Evolutionary conservation across 2,113 vertebrate species (phyloP).

Genomic region (Turdus rufiventris): DNA sequence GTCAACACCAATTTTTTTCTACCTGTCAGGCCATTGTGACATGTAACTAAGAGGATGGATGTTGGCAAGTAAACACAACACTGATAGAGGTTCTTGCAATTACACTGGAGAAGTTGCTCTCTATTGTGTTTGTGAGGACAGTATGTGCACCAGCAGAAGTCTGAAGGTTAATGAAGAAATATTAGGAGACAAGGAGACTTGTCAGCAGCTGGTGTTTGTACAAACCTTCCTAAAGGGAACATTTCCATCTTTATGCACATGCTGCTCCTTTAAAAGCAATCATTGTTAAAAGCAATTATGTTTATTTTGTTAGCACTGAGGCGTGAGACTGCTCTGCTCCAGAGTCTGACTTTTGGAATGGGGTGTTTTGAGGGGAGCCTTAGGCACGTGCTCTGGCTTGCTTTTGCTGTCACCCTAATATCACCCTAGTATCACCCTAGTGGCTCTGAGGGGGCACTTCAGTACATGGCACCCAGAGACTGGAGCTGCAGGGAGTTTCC

Average conservation of each 20-base stretch:
- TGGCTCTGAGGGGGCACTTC: not conserved
- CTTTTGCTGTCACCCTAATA: not conserved
- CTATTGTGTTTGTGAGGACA: slow-evolving; percentile 77
- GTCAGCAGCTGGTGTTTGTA: not conserved
- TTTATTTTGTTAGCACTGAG: not conserved
- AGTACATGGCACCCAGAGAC: accelerated
- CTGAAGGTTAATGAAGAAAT: slow-evolving; percentile 49
- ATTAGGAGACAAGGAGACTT: not conserved
- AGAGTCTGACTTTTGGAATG: not conserved
- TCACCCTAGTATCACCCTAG: not conserved
- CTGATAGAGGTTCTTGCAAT: slow-evolving; percentile 77
- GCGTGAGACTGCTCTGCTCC: not conserved
- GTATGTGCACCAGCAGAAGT: slow-evolving; percentile 68
- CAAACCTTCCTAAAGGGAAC: not conserved
- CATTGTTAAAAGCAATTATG: not conserved
- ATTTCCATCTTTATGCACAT: not conserved
- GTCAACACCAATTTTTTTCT: slow-evolving; percentile 75
- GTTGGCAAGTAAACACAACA: slow-evolving; percentile 77
- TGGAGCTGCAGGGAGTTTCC: not conserved
- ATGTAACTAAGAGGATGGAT: slow-evolving; percentile 77
- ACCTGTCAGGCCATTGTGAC: slow-evolving; percentile 70
- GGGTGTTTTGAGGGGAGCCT: not conserved
- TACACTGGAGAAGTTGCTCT: slow-evolving; percentile 71
- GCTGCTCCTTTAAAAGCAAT: not conserved
- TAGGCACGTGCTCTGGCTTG: not conserved